Base-by-base conservation (phyloP, 2,113 vertebrate species). In the Eptesicus fuscus region DNA sequence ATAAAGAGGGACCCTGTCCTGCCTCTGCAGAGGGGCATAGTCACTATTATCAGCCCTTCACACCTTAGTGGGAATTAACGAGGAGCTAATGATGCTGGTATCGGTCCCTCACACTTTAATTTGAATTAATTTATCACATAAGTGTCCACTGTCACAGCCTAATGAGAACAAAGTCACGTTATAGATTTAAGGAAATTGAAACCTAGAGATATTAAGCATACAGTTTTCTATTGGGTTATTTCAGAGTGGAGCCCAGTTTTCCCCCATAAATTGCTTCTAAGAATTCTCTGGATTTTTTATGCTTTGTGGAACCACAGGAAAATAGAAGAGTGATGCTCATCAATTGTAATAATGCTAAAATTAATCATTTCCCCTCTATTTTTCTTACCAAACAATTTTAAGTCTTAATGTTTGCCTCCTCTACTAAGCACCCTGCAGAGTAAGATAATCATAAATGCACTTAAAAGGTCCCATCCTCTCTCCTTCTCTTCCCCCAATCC, bases 321-420 rank as follows among this genome's bases (percentile, higher is more conserved):
- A 89, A 78, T 51, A 40, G 5, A 86, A 90, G 51, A 87, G 13
- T 71, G 44, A 44, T 20, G 6, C 1, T 85, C 12, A 30, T 79
- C 65, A 83, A 51, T 96, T 86, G 56, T 59, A 12, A 80, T 30
- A 92, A 67, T n/a, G 67, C 70, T 76, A 70, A 78, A 91, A 73
- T 28, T 74, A 89, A 82, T 63, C 18, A 42, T 28, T 69, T 65
- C 1, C 25, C 28, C 30, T 53, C 30, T 71, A 12, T 79, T 92
- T 88, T 82, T 17, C 23, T 30, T 79, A 44, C 12, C 30, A 84
- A 89, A 65, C 47, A 87, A 59, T 77, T 82, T 87, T 84, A 85
- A 63, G 32, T 80, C 47, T 79, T 77, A 35, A 70, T 35, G 51
- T 88, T 93, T 71, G 25, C 30, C 30, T 80, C 9, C 28, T 22